A percentile compares a stretch with the other conserved stretches of the same genome.
Evolutionary conservation across 2,113 vertebrate species (phyloP).

Genomic region (Galbula dea): DNA sequence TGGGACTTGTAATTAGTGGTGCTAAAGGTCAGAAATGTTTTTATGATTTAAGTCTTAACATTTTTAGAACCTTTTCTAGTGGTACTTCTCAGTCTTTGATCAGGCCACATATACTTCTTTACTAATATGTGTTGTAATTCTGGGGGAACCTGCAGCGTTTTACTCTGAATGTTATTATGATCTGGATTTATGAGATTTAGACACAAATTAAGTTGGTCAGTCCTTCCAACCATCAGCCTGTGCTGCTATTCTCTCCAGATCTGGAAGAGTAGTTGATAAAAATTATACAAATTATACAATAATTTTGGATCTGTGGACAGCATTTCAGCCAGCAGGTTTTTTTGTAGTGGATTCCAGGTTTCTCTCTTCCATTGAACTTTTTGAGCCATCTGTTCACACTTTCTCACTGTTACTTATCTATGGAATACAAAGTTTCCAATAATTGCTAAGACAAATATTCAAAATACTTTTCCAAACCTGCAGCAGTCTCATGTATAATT

Average conservation of each 20-base stretch:
- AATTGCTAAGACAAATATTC: not conserved
- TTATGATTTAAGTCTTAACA: constrained; percentile 2
- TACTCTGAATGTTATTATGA: not conserved
- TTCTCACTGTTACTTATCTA: not conserved
- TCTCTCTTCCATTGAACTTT: not conserved
- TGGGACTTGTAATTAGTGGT: constrained; percentile 97
- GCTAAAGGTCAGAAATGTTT: constrained; percentile 88
- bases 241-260: not conserved
- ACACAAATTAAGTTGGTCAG: not conserved
- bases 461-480: not conserved
- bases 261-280: not conserved
- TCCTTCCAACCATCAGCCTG: not conserved
- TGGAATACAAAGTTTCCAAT: not conserved
- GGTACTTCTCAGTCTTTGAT: not conserved
- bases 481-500: not conserved
- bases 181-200: not conserved
- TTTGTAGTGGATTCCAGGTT: not conserved
- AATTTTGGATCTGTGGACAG: not conserved
- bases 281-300: not conserved
- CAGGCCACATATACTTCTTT: not conserved
- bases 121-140: not conserved
- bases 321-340: not conserved
- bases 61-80: not conserved
- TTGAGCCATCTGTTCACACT: not conserved
- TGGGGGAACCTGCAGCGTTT: not conserved